Base-by-base conservation (phyloP, 2,797 vertebrate species). In the Kryptolebias ocellatus region DNA sequence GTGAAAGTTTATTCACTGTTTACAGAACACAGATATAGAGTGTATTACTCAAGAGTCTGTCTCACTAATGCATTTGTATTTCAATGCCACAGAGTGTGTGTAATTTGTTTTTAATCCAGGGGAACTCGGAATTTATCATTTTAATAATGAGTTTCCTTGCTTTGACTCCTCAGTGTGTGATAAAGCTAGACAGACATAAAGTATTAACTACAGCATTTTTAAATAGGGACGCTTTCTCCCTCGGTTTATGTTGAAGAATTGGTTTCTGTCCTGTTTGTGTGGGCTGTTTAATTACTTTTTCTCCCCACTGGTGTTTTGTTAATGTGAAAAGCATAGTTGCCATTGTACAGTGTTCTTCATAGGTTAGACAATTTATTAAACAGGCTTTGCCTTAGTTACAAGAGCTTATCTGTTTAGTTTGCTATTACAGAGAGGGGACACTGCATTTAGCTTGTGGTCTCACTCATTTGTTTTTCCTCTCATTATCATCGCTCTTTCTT, bases 251-350 rank as follows among this genome's bases (percentile, higher is more conserved):
- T 78, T 68, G 69, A 77, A 75, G 20, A 72, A 76, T 80, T 29
- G 0, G 16, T 80, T 72, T 83, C 49, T 71, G 74, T 79, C 80
- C 67, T 76, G 67, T 83, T 83, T 81, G 64, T 69, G 55, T 72
- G 52, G 76, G 53, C 4, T 44, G 4, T 80, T 87, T 79, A 87
- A 90, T 91, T 87, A 79, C 78, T 76, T 84, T 81, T 71, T 53
- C 18, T 69, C 53, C 17, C 57, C 62, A 63, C 50, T 46, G 54
- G 66, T 75, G 78, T 73, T 72, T 67, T 55, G 39, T 73, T 72
- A 64, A 74, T 76, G 64, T 63, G 55, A 62, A 67, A 55, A 59
- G 66, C 17, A 8, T 63, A 62, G 49, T 42, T 75, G 53, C 59
- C 54, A 61, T 68, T 74, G 57, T 83, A 86, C 73, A 81, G 66